phyloP scores from a whole-genome alignment of 2,797 vertebrate genomes.

The Hypotaenidia okinawae region DNA sequence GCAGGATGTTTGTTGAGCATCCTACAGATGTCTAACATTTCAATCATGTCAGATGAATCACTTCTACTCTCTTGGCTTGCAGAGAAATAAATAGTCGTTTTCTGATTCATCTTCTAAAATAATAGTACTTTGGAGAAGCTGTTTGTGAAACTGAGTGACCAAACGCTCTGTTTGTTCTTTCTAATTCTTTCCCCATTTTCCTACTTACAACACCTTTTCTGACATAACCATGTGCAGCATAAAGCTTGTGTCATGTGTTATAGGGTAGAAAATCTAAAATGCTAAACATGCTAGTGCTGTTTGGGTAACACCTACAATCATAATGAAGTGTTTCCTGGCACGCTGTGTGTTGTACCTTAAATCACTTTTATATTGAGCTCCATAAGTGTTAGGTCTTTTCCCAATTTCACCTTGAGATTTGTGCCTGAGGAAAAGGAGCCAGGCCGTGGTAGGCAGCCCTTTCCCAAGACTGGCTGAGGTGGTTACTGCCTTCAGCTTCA shows the following conservation, averaged over 20 bases:
- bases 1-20: slow-evolving; percentile 1
- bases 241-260: slow-evolving; percentile 16
- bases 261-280: slow-evolving; percentile 20
- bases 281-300: neutral
- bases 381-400: neutral
- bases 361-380: slow-evolving; percentile 41
- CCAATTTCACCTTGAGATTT: neutral
- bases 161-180: neutral
- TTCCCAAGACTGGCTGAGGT: fast-evolving
- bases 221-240: slow-evolving; percentile 7
- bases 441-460: neutral
- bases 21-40: slow-evolving; percentile 24
- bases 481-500: neutral
- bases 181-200: slow-evolving; percentile 4
- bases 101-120: slow-evolving; percentile 9
- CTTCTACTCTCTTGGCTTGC: neutral
- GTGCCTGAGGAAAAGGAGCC: neutral
- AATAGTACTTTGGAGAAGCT: slow-evolving; percentile 1
- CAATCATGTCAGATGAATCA: neutral
- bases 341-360: neutral
- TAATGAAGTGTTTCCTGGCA: slow-evolving; percentile 67
- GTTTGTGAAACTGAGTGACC: neutral
- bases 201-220: slow-evolving; percentile 40
- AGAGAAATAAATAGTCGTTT: slow-evolving; percentile 9
- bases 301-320: slow-evolving; percentile 39